phyloP scores from a whole-genome alignment of 1,140 invertebrate species.

The Drosophila navojoa region DNA sequence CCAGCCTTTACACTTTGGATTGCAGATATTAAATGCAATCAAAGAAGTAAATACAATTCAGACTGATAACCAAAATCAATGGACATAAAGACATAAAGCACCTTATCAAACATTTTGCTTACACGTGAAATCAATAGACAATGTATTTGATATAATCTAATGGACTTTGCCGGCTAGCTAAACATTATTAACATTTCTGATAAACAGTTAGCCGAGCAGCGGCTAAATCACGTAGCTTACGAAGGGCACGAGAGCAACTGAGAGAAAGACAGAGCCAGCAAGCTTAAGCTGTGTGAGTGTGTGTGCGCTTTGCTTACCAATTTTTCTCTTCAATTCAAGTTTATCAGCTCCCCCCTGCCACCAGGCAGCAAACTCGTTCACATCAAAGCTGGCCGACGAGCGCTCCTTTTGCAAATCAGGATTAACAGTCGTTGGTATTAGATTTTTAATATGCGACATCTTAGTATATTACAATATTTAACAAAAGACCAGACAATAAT shows the following conservation, averaged over 20 bases:
- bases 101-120: slow-evolving; percentile 16
- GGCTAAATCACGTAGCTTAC: slow-evolving; percentile 3
- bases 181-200: background rate
- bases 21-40: slow-evolving; percentile 3
- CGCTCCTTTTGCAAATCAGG: slow-evolving; percentile 90
- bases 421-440: slow-evolving; percentile 71
- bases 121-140: slow-evolving; percentile 15
- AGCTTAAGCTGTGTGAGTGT: too few species aligned
- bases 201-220: background rate
- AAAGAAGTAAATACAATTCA: slow-evolving; percentile 4
- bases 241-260: background rate
- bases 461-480: background rate
- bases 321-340: slow-evolving; percentile 85
- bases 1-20: slow-evolving; percentile 32
- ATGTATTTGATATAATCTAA: slow-evolving; percentile 22
- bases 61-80: slow-evolving; percentile 23
- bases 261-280: background rate
- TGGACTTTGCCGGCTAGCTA: slow-evolving; percentile 34
- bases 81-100: slow-evolving; percentile 5
- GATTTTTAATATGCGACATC: slow-evolving; percentile 66
- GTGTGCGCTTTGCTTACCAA: slow-evolving; percentile 47
- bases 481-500: slow-evolving; percentile 4
- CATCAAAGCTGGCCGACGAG: slow-evolving; percentile 89
- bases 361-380: slow-evolving; percentile 90
- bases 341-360: slow-evolving; percentile 91